Evolutionary conservation across 1,140 invertebrate genomes (phyloP), one percentile per base, ranked within the genome.

Genomic region (Drosophila bipectinata): DNA sequence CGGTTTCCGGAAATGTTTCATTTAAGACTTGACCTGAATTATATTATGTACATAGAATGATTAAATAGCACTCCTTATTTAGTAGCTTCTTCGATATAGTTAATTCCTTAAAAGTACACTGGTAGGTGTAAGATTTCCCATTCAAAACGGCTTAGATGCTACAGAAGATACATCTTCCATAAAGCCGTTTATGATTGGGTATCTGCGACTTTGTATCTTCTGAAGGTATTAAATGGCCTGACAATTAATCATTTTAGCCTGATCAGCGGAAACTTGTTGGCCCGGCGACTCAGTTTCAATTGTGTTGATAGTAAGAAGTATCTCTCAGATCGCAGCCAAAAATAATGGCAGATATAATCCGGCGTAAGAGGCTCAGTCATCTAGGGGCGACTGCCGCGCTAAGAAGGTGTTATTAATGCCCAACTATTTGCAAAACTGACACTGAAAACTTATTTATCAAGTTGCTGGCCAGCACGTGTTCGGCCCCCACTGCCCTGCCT

Each of bases 401-500:
- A 77, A 80, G 75, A 81, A 77, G 78, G 78, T 77, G 79, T 81
- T 81, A 81, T 82, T 81, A 81, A 81, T 81, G 79, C 73, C 47
- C 74, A 56, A 60, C 79, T 69, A 77, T 82, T 82, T 82, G 74
- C 74, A 77, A 82, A 82, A 78, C 79, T 77, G 79, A 74, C 79
- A 82, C 59, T 52, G 44, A 51, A 82, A 64, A 60, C 69, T 77
- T 82, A 78, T 82, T 83, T 82, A 82, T 83, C 79, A 82, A 74
- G 51, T 53, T 63, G 60, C 44, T 45, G 53, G 56, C 56, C 79
- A 73, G 79, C 79, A 83, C 59, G 76, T 72, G 59, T 61, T 52
- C 6, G 48, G 6, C 4, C 34, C 18, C 26, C 30, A 24, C 41
- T 15, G 30, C 18, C 34, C 34, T 3, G 30, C 30, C 30, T 5